Conservation (phyloP, 2,888 invertebrate genomes). For the Amiota minor region DNA sequence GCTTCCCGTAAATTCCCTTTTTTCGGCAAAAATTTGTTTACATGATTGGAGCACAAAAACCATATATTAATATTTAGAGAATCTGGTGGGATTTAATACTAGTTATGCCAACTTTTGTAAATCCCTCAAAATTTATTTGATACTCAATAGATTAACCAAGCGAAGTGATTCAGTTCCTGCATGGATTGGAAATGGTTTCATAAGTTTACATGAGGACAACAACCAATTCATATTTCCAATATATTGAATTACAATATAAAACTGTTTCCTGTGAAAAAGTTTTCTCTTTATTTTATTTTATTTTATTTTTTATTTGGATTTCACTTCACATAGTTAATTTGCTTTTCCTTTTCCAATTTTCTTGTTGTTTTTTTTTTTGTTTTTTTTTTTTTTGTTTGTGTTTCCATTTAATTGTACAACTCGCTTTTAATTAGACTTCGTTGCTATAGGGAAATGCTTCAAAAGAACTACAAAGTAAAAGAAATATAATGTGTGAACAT, state of each 20-base stretch:
- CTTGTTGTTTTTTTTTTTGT: slow-evolving; percentile 39
- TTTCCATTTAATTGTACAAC: slow-evolving; percentile 62
- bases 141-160: too few relatives aligned
- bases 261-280: background rate
- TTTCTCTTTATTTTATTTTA: background rate
- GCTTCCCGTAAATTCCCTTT: too few relatives aligned
- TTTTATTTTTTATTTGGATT: background rate
- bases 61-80: too few relatives aligned
- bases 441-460: slow-evolving; percentile 36
- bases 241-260: background rate
- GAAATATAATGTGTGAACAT: slow-evolving; percentile 32
- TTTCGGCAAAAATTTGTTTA: too few relatives aligned
- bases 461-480: slow-evolving; percentile 48
- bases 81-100: too few relatives aligned
- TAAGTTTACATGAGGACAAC: too few relatives aligned
- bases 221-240: too few relatives aligned
- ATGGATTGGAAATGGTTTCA: too few relatives aligned
- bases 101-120: too few relatives aligned
- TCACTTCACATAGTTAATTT: background rate
- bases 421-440: slow-evolving; percentile 61
- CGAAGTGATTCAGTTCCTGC: too few relatives aligned
- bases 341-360: background rate
- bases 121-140: too few relatives aligned
- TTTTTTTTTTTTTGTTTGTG: slow-evolving; percentile 36
- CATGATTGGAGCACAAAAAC: too few relatives aligned